Conservation (phyloP, 2,113 vertebrate species). For the Athene noctua region DNA sequence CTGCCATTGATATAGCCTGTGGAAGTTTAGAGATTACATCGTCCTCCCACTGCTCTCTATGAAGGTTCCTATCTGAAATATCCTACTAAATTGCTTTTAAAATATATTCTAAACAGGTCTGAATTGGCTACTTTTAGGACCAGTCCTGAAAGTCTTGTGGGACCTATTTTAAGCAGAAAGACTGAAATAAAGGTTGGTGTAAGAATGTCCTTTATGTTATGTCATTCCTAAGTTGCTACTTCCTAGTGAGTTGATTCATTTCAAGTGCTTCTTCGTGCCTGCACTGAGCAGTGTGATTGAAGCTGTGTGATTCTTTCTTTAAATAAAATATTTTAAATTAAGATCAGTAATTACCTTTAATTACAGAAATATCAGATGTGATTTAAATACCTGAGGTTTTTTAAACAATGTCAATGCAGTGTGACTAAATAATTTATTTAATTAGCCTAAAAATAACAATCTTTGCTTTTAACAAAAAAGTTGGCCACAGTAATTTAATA, state of each 20-base stretch:
- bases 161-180: background rate
- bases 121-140: background rate
- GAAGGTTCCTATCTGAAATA: background rate
- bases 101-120: background rate
- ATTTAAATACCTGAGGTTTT: background rate
- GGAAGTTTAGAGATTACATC: background rate
- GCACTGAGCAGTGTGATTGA: background rate
- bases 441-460: background rate
- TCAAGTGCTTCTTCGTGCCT: background rate
- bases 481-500: background rate
- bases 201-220: background rate
- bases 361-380: background rate
- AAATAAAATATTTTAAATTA: constrained; percentile 17
- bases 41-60: background rate
- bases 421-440: background rate
- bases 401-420: background rate
- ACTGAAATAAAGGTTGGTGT: background rate
- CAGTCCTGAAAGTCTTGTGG: background rate
- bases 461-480: background rate
- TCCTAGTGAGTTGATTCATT: background rate
- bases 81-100: background rate
- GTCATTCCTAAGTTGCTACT: background rate
- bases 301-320: background rate
- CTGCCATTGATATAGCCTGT: background rate
- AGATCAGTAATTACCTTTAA: constrained; percentile 6